Conservation (phyloP, 2,888 invertebrate species). For the Asteroscopus sphinx region DNA sequence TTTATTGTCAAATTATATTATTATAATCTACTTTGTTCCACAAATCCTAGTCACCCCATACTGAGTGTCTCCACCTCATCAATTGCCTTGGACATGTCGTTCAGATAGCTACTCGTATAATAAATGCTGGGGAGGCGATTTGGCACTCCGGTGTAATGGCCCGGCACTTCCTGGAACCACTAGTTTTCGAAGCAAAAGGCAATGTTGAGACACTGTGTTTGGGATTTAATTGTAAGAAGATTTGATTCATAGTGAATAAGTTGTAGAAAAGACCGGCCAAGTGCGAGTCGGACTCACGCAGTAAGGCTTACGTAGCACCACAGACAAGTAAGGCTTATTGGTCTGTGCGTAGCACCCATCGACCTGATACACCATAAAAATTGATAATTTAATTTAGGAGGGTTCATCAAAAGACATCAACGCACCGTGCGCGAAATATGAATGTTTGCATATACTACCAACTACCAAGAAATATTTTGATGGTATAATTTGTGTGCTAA, state of each 20-base stretch:
- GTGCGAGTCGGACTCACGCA: no score
- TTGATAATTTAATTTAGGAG: no score
- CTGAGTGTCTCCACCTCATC: slow-evolving; percentile 75
- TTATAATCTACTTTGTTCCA: neutral
- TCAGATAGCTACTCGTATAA: slow-evolving; percentile 68
- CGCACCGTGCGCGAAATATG: no score
- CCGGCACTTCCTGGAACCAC: slow-evolving; percentile 70
- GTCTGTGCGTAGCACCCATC: no score
- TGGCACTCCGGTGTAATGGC: slow-evolving; percentile 79
- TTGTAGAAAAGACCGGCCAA: neutral
- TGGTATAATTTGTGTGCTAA: no score
- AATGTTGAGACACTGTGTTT: slow-evolving; percentile 12
- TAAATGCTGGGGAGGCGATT: slow-evolving; percentile 75
- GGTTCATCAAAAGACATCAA: no score
- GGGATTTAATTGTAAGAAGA: slow-evolving; percentile 14
- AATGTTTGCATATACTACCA: no score
- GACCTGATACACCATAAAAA: no score
- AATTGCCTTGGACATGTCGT: slow-evolving; percentile 75
- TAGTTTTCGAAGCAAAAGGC: slow-evolving; percentile 27
- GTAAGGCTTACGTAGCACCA: no score
- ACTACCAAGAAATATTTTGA: no score
- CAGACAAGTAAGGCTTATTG: no score
- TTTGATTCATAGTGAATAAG: neutral
- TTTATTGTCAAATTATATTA: neutral
- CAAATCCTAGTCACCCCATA: slow-evolving; percentile 63